Conservation (phyloP, 1,140 invertebrate species). For the Conopomorpha cramerella region DNA sequence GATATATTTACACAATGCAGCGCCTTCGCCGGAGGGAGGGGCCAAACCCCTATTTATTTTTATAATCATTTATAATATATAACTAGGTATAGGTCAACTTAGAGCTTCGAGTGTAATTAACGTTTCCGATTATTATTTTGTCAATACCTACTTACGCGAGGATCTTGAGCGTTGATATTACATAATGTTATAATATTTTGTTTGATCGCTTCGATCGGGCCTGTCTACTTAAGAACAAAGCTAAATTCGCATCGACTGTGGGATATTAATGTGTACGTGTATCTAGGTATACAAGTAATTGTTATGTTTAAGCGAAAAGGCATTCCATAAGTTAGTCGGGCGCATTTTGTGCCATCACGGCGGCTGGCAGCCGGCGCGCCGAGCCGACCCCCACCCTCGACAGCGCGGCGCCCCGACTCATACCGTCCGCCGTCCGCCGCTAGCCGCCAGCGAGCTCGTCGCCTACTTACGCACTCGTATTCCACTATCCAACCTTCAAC, state of each 20-base stretch:
- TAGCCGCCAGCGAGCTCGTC: slow-evolving; percentile 1
- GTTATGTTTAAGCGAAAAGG: slow-evolving; percentile 48
- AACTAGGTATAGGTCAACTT: slow-evolving; percentile 33
- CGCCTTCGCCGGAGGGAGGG: slow-evolving; percentile 15
- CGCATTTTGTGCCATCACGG: slow-evolving; percentile 16
- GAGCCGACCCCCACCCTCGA: neutral
- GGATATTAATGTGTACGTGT: slow-evolving; percentile 29
- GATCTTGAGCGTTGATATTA: slow-evolving; percentile 10
- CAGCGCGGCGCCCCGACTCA: neutral
- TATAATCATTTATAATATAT: slow-evolving; percentile 50
- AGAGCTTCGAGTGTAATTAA: slow-evolving; percentile 29
- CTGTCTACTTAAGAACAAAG: slow-evolving; percentile 18
- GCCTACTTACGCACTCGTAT: slow-evolving; percentile 14
- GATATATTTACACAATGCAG: slow-evolving; percentile 6
- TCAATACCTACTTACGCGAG: no score
- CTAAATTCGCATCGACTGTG: slow-evolving; percentile 32
- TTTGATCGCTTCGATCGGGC: slow-evolving; percentile 12
- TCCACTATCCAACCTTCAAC: slow-evolving; percentile 24
- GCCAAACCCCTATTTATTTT: slow-evolving; percentile 50
- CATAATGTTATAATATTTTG: slow-evolving; percentile 19
- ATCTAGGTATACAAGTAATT: slow-evolving; percentile 41
- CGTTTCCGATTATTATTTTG: slow-evolving; percentile 5
- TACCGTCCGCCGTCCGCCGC: neutral
- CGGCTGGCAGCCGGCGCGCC: neutral
- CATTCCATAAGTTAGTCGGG: slow-evolving; percentile 55